These are phyloP conservation scores for Harpalus rufipes DNA, from an alignment of 2,888 invertebrate species.

Conservation along the genomic window DNA sequence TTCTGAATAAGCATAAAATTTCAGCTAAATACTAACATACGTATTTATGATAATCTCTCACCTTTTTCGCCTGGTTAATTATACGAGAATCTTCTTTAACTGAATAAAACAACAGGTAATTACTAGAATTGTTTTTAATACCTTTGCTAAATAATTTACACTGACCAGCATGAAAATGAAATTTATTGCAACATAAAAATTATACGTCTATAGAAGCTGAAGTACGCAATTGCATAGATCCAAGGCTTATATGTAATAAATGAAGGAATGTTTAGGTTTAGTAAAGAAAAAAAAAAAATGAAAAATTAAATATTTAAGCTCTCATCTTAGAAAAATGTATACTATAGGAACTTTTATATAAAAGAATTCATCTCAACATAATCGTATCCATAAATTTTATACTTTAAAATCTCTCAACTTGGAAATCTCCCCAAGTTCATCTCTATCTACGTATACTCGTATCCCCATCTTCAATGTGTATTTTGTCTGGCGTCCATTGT, in stretches of 20 bases:
- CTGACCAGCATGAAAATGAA: background rate
- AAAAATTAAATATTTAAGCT: too few relatives aligned
- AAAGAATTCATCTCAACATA: too few relatives aligned
- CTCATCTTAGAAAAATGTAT: too few relatives aligned
- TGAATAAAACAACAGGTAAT: conserved; percentile 25
- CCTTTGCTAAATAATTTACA: background rate
- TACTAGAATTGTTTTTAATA: conserved; percentile 11
- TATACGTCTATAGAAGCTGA: background rate
- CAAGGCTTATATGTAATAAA: too few relatives aligned
- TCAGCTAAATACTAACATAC: conserved; percentile 43
- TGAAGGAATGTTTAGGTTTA: too few relatives aligned
- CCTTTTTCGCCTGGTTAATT: conserved; percentile 11
- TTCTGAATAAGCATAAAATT: conserved; percentile 52
- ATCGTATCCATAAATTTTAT: too few relatives aligned
- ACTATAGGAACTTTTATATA: too few relatives aligned
- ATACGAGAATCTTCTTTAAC: background rate
- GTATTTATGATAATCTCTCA: conserved; percentile 30
- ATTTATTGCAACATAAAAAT: conserved; percentile 6
- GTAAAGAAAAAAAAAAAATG: too few relatives aligned
- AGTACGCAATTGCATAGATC: background rate
- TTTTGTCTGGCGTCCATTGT: conserved; percentile 52
- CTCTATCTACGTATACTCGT: background rate
- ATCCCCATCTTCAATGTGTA: background rate
- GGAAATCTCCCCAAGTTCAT: too few relatives aligned
- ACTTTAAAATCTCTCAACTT: too few relatives aligned